phyloP scores from a whole-genome alignment of 2,888 invertebrate species.

The Cylloceria caligata region DNA sequence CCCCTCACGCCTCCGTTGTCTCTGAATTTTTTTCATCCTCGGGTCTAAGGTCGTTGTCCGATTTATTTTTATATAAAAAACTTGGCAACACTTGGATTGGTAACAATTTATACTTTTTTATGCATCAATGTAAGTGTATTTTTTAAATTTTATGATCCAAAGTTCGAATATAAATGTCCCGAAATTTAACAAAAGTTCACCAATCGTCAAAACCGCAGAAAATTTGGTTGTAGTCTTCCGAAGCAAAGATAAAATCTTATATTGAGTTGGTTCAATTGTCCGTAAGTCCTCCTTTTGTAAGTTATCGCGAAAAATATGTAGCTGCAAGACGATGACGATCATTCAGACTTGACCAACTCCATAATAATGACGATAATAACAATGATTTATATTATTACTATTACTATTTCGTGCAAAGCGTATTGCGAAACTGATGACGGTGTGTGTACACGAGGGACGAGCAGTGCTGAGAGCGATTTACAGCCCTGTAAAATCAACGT shows the following conservation, averaged over 20 bases:
- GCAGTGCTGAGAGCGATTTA: constrained; percentile 70
- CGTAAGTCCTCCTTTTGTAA: too few species aligned
- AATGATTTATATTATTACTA: constrained; percentile 58
- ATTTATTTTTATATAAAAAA: neutral
- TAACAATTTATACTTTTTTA: too few species aligned
- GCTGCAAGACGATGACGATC: constrained; percentile 16
- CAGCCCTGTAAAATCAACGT: constrained; percentile 74
- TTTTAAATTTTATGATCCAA: neutral
- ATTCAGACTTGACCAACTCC: constrained; percentile 49
- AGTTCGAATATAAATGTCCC: too few species aligned
- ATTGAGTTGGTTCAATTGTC: neutral
- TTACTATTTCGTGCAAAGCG: constrained; percentile 45
- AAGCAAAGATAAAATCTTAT: neutral
- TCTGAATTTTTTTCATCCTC: constrained; percentile 36
- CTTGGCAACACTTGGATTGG: neutral
- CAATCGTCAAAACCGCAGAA: too few species aligned
- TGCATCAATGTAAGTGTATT: too few species aligned
- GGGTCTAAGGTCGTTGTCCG: neutral
- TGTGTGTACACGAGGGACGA: constrained; percentile 42
- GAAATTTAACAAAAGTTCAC: too few species aligned
- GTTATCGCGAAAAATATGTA: neutral
- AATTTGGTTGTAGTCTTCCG: neutral
- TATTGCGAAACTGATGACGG: constrained; percentile 46
- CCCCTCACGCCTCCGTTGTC: constrained; percentile 38
- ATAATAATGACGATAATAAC: constrained; percentile 52